These are phyloP conservation scores for Drosophila lowei DNA, from an alignment of 1,140 invertebrate species.

Conservation along the genomic window DNA sequence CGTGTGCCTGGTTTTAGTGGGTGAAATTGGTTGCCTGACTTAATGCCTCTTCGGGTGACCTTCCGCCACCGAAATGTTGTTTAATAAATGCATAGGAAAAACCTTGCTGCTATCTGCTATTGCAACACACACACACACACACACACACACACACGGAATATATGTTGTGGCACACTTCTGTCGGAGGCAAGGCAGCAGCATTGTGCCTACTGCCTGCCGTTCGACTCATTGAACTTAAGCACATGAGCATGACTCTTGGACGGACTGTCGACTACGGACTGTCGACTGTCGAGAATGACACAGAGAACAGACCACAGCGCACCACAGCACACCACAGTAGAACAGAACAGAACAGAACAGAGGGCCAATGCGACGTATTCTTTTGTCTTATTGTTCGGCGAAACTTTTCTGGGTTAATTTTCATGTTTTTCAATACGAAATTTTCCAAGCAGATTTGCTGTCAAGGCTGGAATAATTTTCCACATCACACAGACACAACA, in stretches of 20 bases:
- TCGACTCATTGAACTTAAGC: slow-evolving; percentile 64
- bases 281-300: slow-evolving; percentile 40
- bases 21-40: slow-evolving; percentile 59
- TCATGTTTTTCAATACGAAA: slow-evolving; percentile 57
- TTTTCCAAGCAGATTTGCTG: slow-evolving; percentile 54
- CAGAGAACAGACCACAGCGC: slow-evolving; percentile 9
- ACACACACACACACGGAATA: not conserved
- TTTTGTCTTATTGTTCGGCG: slow-evolving; percentile 57
- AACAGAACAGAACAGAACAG: slow-evolving; percentile 13
- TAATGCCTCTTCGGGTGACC: slow-evolving; percentile 40
- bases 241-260: slow-evolving; percentile 46
- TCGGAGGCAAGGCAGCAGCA: not conserved
- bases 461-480: slow-evolving; percentile 64
- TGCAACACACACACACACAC: slow-evolving; percentile 27
- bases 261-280: not conserved
- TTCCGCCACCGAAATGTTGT: slow-evolving; percentile 21
- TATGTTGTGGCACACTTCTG: slow-evolving; percentile 46
- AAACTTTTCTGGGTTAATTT: slow-evolving; percentile 64
- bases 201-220: slow-evolving; percentile 41
- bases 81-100: slow-evolving; percentile 60
- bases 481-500: slow-evolving; percentile 25
- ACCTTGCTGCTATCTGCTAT: slow-evolving; percentile 45
- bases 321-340: too few species aligned
- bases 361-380: slow-evolving; percentile 41
- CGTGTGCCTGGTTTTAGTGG: slow-evolving; percentile 57